Evolutionary conservation across 2,113 vertebrate species (phyloP), one percentile per base, ranked within the genome.

Genomic region (Corydoras maculifer): DNA sequence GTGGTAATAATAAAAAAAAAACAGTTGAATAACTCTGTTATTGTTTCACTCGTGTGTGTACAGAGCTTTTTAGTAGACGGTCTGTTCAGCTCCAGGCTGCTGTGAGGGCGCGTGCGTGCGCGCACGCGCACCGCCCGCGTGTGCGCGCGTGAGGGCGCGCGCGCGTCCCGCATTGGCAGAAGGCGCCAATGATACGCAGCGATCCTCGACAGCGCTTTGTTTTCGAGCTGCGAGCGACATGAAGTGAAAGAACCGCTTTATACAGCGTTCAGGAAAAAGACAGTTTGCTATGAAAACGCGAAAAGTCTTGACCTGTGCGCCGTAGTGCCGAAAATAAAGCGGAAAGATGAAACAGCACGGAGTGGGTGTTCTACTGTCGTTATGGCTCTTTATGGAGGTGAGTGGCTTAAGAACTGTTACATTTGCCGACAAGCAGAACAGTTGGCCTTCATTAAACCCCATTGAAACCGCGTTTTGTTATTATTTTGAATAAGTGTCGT

Each of bases 381-480:
- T 84, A 12, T 84, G 83, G 77, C 69, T 86, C 0, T 51, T 88
- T 14, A 15, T 82, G 3, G 85, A 88, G 87, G 87, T 89, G 81
- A 89, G 87, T 54, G 53, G 31, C 18, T 54, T 30, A 14, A 35
- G 8, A 32, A 29, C 8, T 58, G 5, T 58, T 11, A 18, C 6
- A 13, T 5, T 57, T 8, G 10, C 8, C 29, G 9, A 1, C 35
- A 43, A 4, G 51, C 11, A 25, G 18, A 25, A 25, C 18, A 25
- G 18, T 14, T 12, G 51, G 51, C 10, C 10, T 53, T 53, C 51
- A 53, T 25, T 25, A 53, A 10, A 53, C n/a, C 25, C 51, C 18
- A 59, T 9, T 32, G 58, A 11, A 53, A 66, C 31, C 35, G 2
- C 51, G 13, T 53, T 57, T n/a, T 13, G 13, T 57, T 57, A n/a